Conservation (phyloP, 2,113 vertebrate species). For the Labeo catla region DNA sequence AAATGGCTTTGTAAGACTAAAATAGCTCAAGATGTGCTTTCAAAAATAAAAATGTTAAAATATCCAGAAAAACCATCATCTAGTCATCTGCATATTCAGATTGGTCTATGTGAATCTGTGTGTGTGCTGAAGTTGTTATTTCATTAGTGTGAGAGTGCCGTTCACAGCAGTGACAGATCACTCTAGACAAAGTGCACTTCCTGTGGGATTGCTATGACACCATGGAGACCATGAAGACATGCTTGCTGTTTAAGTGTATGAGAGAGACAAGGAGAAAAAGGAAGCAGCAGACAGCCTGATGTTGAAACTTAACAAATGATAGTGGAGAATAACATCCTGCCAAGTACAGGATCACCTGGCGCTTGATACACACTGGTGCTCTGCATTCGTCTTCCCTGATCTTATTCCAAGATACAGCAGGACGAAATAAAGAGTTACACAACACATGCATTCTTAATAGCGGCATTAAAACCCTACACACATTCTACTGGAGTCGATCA, state of each 20-base stretch:
- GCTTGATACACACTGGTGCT: not conserved
- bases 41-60: not conserved
- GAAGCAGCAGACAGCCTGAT: not conserved
- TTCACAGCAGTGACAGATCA: not conserved
- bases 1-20: constrained; percentile 16
- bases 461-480: constrained; percentile 11
- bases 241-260: not conserved
- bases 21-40: constrained; percentile 13
- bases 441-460: not conserved
- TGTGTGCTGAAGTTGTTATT: constrained; percentile 21
- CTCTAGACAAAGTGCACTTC: constrained; percentile 5
- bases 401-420: constrained; percentile 3
- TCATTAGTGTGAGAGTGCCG: constrained; percentile 8
- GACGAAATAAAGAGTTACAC: not conserved
- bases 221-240: constrained; percentile 10
- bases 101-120: constrained; percentile 33
- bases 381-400: not conserved
- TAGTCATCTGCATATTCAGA: constrained; percentile 45
- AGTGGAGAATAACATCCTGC: constrained; percentile 3
- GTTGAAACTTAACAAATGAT: not conserved
- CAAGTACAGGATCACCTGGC: not conserved
- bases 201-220: constrained; percentile 20
- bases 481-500: not conserved
- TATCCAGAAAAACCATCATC: not conserved
- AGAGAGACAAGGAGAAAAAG: not conserved